Base-by-base conservation (phyloP, 2,797 vertebrate species). In the Acanthopagrus latus region DNA sequence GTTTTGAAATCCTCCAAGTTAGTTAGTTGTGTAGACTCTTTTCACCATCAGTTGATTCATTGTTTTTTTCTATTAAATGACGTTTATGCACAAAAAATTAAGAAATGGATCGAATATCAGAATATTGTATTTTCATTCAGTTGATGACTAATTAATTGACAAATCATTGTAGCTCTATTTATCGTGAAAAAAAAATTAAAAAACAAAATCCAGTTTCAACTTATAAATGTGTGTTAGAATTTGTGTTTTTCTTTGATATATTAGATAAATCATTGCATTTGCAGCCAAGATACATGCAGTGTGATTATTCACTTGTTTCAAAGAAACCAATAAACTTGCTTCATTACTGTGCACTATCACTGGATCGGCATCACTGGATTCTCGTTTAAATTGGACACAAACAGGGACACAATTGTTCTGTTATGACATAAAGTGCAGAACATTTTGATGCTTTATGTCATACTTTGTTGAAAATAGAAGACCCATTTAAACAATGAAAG, bases 401-500 rank as follows among this genome's bases (percentile, higher is more conserved):
- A 78, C 23, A 71, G 67, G 60, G 27, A 69, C 71, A 54, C 51
- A 64, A 27, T 71, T 78, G 23, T 64, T 77, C 46, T 67, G 54
- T 71, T 62, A 57, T 58, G 58, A 54, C 27, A 29, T 51, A 38
- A 68, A 72, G 71, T 41, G 66, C 62, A 54, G 72, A 43, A 57
- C 50, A 43, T 76, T 83, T 77, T 66, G 20, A 78, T 78, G 58
- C 64, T 82, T 57, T 38, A 46, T 64, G 71, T 82, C 43, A 50
- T 64, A 10, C 51, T 55, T 21, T 57, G 52, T 46, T 65, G 14
- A 78, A 86, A 88, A 84, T 16, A 80, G 66, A 69, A 38, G 52
- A 52, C 46, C 64, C 67, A 65, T 77, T 83, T 80, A 85, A 76
- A 85, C 67, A 88, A 81, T 21, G 47, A 86, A 85, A 78, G 23